These are phyloP conservation scores for Rotaria socialis DNA, from an alignment of 2,888 invertebrate species.

Conservation along the genomic window DNA sequence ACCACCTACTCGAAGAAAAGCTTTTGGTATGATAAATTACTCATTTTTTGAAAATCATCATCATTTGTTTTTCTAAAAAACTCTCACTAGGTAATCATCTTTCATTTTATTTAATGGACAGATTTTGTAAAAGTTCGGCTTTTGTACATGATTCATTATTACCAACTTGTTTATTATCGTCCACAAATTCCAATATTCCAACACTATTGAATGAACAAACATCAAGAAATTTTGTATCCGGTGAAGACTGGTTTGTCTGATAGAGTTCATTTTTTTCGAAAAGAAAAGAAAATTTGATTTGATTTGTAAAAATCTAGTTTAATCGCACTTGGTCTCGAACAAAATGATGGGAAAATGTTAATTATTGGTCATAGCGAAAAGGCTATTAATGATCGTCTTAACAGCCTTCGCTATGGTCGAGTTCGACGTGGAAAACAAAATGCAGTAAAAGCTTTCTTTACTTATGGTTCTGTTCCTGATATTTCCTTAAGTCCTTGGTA, in stretches of 20 bases:
- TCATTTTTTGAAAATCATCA: too few relatives aligned
- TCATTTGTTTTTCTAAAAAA: too few relatives aligned
- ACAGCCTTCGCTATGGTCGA: background rate
- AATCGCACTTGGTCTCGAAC: conserved; percentile 36
- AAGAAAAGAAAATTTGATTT: background rate
- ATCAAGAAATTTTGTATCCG: background rate
- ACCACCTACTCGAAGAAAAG: background rate
- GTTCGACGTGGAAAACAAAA: conserved; percentile 17
- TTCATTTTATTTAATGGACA: conserved; percentile 8
- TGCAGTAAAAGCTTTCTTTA: background rate
- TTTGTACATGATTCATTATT: conserved; percentile 20
- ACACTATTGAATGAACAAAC: background rate
- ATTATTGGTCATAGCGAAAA: conserved; percentile 18
- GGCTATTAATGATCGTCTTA: background rate
- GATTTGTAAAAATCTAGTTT: background rate
- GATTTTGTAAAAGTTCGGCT: background rate
- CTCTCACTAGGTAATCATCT: background rate
- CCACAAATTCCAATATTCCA: background rate
- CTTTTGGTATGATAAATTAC: background rate
- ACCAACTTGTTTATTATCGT: conserved; percentile 19
- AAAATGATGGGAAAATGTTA: background rate
- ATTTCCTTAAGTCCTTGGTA: conserved; percentile 19
- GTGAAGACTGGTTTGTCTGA: conserved; percentile 24
- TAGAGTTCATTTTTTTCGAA: background rate
- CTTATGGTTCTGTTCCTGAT: conserved; percentile 15